Base-by-base conservation (phyloP, 2,113 vertebrate species). In the Panthera leo region DNA sequence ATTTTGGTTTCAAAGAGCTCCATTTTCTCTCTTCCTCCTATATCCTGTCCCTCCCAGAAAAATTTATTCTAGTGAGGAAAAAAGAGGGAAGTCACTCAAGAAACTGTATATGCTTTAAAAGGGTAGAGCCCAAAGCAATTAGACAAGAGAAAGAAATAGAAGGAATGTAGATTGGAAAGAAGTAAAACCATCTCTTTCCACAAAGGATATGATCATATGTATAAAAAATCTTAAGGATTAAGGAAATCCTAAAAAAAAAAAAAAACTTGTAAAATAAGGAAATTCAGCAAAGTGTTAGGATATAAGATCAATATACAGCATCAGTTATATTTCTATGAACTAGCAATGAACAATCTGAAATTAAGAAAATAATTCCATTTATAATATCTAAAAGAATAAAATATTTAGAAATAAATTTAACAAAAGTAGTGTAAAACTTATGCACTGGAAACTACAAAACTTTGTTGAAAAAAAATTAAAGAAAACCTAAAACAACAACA, bases 1-100 rank as follows among this genome's bases (percentile, higher is more conserved):
- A n/a, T 76, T 90, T n/a, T 75, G 3, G 78, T 70, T 91, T 89
- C 91, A 93, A 91, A 93, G 45, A 88, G 19, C 45, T 71, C n/a
- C n/a, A 4, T 55, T 94, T 95, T 85, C 45, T 94, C 11, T 88
- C 34, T 94, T 76, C 58, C 29, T 67, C 82, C 48, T 87, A 71
- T 4, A 8, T 58, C 31, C 34, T 76, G 14, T 21, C 51, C 27
- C 23, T 79, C 82, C 31, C 29, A 55, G 55, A 96, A 97, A 39
- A 91, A 34, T 10, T 27, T 90, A 45, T 94, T 84, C 84, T 88
- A 61, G 87, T 92, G 42, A 95, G 42, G 48, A 75, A n/a, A 96
- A 94, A 93, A 84, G 39, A 82, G 23, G 14, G 25, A 97, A 96
- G 48, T 84, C 11, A 93, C n/a, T 87, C 63, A 84, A 63, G 84